phyloP scores from a whole-genome alignment of 2,113 vertebrate species.

The Glaucidium brasilianum region DNA sequence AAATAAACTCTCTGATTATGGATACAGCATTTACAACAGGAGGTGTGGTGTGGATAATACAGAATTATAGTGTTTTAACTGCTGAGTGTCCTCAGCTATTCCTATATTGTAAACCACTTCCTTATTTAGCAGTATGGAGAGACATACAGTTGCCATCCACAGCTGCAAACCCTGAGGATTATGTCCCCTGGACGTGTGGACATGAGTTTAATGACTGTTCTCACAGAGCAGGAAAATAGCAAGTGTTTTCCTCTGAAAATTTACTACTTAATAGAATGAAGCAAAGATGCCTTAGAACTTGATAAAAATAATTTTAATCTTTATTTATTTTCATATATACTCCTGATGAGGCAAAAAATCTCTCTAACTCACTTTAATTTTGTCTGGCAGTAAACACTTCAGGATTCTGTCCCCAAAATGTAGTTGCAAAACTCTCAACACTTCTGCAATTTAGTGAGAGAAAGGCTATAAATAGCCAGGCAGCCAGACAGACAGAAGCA shows the following conservation, averaged over 20 bases:
- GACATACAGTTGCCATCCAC: not conserved
- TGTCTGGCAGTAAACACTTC: not conserved
- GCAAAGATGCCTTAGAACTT: not conserved
- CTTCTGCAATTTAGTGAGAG: conserved; percentile 13
- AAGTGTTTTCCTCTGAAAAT: not conserved
- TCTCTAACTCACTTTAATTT: not conserved
- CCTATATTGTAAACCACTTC: not conserved
- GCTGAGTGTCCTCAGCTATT: not conserved
- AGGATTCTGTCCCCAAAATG: not conserved
- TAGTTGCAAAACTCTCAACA: conserved; percentile 11
- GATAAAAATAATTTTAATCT: not conserved
- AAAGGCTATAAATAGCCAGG: conserved; percentile 26
- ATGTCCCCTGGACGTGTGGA: not conserved
- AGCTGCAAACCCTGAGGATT: not conserved
- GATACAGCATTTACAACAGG: not conserved
- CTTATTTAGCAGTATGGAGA: not conserved
- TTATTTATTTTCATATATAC: not conserved
- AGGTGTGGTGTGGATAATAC: not conserved
- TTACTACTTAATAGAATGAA: not conserved
- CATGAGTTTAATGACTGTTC: not conserved
- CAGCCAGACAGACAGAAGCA: not conserved
- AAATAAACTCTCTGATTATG: not conserved
- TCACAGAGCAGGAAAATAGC: not conserved
- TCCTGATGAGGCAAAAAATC: not conserved
- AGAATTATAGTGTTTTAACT: not conserved